These are phyloP conservation scores for Acrossocheilus wenchowensis DNA, from an alignment of 2,797 vertebrate species.

Conservation along the genomic window DNA sequence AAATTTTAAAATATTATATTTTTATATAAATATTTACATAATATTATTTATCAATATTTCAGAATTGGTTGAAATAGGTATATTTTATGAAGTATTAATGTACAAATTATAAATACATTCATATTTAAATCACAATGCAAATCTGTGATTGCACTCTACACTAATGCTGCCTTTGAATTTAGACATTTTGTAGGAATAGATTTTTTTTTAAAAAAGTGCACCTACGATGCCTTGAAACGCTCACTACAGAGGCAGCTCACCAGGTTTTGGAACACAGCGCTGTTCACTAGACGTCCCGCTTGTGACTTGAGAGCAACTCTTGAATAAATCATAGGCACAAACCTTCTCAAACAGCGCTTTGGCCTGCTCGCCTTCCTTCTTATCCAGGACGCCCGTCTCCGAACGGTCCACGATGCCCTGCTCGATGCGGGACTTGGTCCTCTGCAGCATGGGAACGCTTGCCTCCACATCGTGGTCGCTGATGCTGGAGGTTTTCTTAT, in stretches of 20 bases:
- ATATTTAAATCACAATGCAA: background rate
- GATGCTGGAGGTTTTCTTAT: conserved; percentile 89
- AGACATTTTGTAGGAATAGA: background rate
- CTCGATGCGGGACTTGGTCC: conserved; percentile 92
- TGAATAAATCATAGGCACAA: conserved; percentile 56
- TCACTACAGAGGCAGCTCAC: background rate
- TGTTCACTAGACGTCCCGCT: background rate
- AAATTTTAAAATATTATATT: background rate
- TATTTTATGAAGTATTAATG: background rate
- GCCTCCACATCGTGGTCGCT: conserved; percentile 94
- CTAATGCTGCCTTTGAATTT: background rate
- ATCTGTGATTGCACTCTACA: background rate
- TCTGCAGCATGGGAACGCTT: conserved; percentile 95
- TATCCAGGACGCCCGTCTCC: conserved; percentile 94
- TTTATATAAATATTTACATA: background rate
- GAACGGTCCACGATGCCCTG: conserved; percentile 96
- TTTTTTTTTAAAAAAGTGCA: too few relatives aligned
- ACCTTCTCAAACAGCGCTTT: conserved; percentile 98
- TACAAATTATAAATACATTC: background rate
- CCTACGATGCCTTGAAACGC: background rate
- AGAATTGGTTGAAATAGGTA: background rate
- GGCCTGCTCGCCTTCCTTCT: conserved; percentile 98
- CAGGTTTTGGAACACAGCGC: background rate
- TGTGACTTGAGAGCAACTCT: background rate
- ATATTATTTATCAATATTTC: background rate